Evolutionary conservation across 2,888 invertebrate species (phyloP), one percentile per base, ranked within the genome.

Genomic region (Julus scanicus): DNA sequence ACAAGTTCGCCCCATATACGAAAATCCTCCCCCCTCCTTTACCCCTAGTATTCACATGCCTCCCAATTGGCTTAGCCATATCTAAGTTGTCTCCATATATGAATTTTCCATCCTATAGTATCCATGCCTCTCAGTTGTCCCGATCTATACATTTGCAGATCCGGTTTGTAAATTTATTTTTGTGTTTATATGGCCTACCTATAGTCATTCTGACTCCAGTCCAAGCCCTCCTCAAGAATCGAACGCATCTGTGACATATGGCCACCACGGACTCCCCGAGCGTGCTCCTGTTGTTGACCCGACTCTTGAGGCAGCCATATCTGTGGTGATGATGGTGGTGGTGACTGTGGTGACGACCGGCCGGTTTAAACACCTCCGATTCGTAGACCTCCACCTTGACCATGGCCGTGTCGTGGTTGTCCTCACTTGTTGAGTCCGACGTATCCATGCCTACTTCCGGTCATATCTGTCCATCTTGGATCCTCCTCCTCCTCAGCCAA

Each of bases 321-420:
- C 71, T 20, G 29, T 6, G 6, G n/a, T 71, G 71, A 29, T 71
- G 71, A 4, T 17, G 6, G 29, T 6, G 6, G 4, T 71, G 71
- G 71, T 71, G 71, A 2, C 9, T 2, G n/a, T 71, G 71, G 71
- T 29, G 71, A 2, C 29, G 6, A 9, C 29, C 29, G 29, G 71
- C 0, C 3, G 71, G 71, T 29, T 71, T 20, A 29, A 71, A 71
- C 71, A 71, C 29, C 5, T 71, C 71, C 71, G 71, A 71, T 29
- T 71, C 71, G 71, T 71, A 71, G 29, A 71, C 71, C 71, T 71
- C 71, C 71, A 71, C 71, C 71, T 71, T 71, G 71, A 71, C 71
- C 71, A 71, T 71, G 29, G 71, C 71, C 29, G 71, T 29, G 71
- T 29, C 71, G 71, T 71, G 71, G 29, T 71, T 71, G 9, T 29